These are phyloP conservation scores for Odontamblyopus rebecca DNA, from an alignment of 2,797 vertebrate species.

Conservation along the genomic window DNA sequence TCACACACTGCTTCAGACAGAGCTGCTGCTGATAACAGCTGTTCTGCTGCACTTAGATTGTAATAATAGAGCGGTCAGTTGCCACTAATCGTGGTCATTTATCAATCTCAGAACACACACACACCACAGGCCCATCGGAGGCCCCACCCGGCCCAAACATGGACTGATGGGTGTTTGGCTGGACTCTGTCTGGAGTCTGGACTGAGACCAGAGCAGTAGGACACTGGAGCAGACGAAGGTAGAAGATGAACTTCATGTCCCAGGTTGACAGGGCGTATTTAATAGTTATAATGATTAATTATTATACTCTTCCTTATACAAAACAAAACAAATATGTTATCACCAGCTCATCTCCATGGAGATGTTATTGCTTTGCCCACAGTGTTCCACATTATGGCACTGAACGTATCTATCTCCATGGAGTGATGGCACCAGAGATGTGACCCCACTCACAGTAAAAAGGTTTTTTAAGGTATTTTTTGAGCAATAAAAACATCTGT, in stretches of 20 bases:
- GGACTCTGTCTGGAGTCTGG: slow-evolving; percentile 12
- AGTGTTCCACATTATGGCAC: no score
- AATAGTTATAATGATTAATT: not conserved
- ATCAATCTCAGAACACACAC: slow-evolving; percentile 63
- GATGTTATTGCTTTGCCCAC: no score
- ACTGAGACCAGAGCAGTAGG: not conserved
- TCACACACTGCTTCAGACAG: slow-evolving; percentile 62
- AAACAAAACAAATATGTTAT: not conserved
- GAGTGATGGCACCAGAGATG: no score
- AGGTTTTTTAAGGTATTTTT: no score
- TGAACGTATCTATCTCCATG: no score
- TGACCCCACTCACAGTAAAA: no score
- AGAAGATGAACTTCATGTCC: not conserved
- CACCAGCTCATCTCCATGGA: no score
- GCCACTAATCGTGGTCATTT: slow-evolving; percentile 75
- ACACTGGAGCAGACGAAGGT: not conserved
- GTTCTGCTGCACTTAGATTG: slow-evolving; percentile 67
- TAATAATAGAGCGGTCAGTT: slow-evolving; percentile 73
- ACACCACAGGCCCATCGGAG: slow-evolving; percentile 56
- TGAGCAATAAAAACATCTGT: no score
- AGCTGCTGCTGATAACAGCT: slow-evolving; percentile 61
- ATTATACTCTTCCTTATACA: not conserved
- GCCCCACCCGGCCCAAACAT: slow-evolving; percentile 46
- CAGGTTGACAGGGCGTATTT: not conserved
- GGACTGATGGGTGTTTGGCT: slow-evolving; percentile 59